phyloP scores from a whole-genome alignment of 2,888 invertebrate species.

The Phasia obesa region DNA sequence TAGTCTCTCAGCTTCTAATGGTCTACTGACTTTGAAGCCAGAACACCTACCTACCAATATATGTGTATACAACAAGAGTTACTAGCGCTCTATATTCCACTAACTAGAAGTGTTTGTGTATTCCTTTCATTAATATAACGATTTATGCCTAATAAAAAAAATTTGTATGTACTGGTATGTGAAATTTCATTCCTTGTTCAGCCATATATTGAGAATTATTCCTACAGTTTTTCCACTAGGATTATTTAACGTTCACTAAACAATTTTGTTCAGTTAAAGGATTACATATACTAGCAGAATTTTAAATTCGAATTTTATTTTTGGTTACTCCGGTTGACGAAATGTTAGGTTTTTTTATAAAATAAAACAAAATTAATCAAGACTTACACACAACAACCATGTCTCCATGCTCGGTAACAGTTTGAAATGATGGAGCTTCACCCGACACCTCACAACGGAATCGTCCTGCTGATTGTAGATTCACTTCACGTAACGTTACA shows the following conservation, averaged over 20 bases:
- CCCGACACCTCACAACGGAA: constrained; percentile 89
- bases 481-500: constrained; percentile 86
- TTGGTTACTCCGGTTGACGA: too few species aligned
- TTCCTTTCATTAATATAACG: too few species aligned
- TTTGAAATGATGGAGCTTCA: constrained; percentile 88
- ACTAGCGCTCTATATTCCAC: background rate
- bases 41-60: too few species aligned
- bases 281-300: background rate
- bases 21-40: too few species aligned
- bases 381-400: constrained; percentile 88
- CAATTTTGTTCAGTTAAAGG: constrained; percentile 17
- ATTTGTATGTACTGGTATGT: too few species aligned
- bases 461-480: constrained; percentile 86
- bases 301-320: background rate
- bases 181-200: too few species aligned
- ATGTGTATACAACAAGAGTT: too few species aligned
- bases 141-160: background rate
- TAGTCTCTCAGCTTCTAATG: too few species aligned
- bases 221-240: background rate
- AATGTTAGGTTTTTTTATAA: background rate
- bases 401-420: constrained; percentile 86
- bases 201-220: background rate
- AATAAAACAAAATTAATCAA: constrained; percentile 21
- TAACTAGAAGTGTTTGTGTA: background rate
- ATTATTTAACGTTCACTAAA: constrained; percentile 33